A percentile compares a stretch with the other conserved stretches of the same genome.
Evolutionary conservation across 2,113 vertebrate species (phyloP).

Genomic region (Pseudolaguvia tuberculata): DNA sequence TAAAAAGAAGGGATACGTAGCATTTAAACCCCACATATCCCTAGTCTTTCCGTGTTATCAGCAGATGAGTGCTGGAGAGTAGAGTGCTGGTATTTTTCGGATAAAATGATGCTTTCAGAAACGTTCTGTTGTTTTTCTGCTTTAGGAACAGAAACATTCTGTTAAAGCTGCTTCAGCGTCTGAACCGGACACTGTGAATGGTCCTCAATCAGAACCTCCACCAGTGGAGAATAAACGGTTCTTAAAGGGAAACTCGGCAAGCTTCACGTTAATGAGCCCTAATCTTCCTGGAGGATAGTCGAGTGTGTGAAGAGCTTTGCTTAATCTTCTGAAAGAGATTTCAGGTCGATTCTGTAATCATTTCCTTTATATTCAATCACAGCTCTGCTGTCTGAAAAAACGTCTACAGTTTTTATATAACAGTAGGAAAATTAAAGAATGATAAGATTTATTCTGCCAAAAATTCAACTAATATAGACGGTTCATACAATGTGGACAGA

Average conservation of each 20-base stretch:
- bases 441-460: neutral
- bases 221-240: neutral
- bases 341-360: neutral
- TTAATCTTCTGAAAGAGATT: neutral
- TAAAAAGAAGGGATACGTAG: neutral
- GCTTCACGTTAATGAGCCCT: slow-evolving; percentile 1
- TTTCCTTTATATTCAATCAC: neutral
- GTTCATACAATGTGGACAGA: neutral
- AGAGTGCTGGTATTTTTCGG: neutral
- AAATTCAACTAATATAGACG: neutral
- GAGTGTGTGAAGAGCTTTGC: neutral
- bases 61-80: neutral
- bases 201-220: neutral
- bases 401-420: neutral
- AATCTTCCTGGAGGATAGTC: slow-evolving; percentile 3
- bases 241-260: neutral
- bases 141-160: slow-evolving; percentile 51
- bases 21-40: neutral
- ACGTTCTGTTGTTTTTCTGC: slow-evolving; percentile 51
- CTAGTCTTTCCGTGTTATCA: no score
- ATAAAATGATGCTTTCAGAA: slow-evolving; percentile 46
- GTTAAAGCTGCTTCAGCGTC: slow-evolving; percentile 17
- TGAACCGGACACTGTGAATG: no score
- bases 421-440: neutral
- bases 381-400: neutral